Base-by-base conservation (phyloP, 2,797 vertebrate genomes). In the Microctenopoma lineatum region DNA sequence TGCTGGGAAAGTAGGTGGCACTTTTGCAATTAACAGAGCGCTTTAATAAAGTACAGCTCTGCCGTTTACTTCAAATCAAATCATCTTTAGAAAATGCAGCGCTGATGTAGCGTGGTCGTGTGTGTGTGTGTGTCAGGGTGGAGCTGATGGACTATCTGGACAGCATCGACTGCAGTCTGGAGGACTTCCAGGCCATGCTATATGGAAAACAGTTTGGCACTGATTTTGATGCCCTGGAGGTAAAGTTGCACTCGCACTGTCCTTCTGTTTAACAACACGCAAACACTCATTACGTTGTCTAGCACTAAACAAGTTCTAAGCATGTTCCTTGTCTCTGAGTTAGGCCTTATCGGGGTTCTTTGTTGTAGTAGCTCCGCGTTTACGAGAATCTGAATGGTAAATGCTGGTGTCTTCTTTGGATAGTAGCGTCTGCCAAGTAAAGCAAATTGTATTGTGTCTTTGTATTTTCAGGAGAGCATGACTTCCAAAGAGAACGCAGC, bases 71-170 rank as follows among this genome's bases (percentile, higher is more conserved):
- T n/a, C n/a, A n/a, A n/a, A n/a, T n/a, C n/a, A n/a, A n/a, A n/a
- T n/a, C n/a, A n/a, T n/a, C n/a, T n/a, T n/a, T n/a, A n/a, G n/a
- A n/a, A 39, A 39, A 13, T 41, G 11, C 39, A 12, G 12, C 13
- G 0, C 39, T 41, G 13, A 15, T 41, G 4, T 9, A 10, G 15
- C 27, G 14, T 26, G 21, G 51, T 7, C 62, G 16, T 38, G 7
- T 58, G 0, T 61, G 15, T 77, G n/a, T 72, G 16, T 77, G 1
- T 39, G 12, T 36, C 88, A 98, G 97, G 91, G 90, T 98, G 83
- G 97, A 99, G 85, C 93, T 99, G 68, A 94, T 98, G 95, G 97
- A 99, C 92, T 98, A 98, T 79, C 94, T 98, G 86, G 97, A 98
- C 91, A 99, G 97, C 62, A 99, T 99, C 10, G 97, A 98, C 86